These are phyloP conservation scores for Rostratula benghalensis DNA, from an alignment of 2,113 vertebrate species.

Conservation along the genomic window DNA sequence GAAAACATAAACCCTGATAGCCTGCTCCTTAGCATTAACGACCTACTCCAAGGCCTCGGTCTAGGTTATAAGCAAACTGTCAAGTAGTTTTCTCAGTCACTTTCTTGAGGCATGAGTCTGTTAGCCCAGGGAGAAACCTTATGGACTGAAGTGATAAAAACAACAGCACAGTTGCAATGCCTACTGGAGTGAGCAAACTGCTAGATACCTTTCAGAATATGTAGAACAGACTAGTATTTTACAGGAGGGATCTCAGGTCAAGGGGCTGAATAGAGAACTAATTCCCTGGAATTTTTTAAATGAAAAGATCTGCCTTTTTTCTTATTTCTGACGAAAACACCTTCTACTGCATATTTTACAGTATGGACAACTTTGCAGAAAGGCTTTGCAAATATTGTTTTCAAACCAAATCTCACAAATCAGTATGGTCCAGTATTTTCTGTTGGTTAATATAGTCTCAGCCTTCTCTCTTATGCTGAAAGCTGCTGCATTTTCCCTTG, in stretches of 20 bases:
- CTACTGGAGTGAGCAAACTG: not conserved
- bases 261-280: not conserved
- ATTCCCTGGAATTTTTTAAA: not conserved
- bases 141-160: not conserved
- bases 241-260: not conserved
- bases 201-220: not conserved
- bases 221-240: not conserved
- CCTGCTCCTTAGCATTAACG: not conserved
- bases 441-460: not conserved
- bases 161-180: rapidly evolving
- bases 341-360: not conserved
- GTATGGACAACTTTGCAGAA: not conserved
- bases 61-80: not conserved
- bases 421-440: not conserved
- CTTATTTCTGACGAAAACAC: not conserved
- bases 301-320: not conserved
- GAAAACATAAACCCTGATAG: not conserved
- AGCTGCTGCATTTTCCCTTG: not conserved
- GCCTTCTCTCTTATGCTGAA: not conserved
- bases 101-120: not conserved
- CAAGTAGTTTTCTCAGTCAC: not conserved
- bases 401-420: not conserved
- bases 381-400: not conserved
- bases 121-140: not conserved
- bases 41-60: not conserved